phyloP scores from a whole-genome alignment of 1,140 invertebrate genomes.

The Drosophila ohnishii region DNA sequence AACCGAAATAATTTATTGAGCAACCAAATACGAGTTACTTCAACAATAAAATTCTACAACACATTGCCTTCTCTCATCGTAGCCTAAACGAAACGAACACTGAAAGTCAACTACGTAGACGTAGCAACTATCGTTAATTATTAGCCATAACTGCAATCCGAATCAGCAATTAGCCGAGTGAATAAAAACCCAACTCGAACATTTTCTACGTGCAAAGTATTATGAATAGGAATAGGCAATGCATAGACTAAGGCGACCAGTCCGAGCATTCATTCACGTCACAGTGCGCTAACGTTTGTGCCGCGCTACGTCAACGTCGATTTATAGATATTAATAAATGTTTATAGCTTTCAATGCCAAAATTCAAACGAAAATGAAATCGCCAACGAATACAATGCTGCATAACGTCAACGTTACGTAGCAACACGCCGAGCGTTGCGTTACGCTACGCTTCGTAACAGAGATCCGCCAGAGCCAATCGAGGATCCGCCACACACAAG shows the following conservation, averaged over 20 bases:
- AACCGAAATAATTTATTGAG: constrained; percentile 47
- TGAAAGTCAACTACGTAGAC: constrained; percentile 36
- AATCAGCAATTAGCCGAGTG: constrained; percentile 10
- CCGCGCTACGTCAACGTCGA: constrained; percentile 57
- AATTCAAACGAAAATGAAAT: constrained; percentile 81
- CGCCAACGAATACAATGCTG: constrained; percentile 74
- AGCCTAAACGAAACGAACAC: constrained; percentile 47
- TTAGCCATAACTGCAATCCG: constrained; percentile 17
- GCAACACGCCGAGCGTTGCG: constrained; percentile 50
- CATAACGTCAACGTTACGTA: constrained; percentile 71
- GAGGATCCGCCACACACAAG: constrained; percentile 26
- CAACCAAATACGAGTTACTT: constrained; percentile 46
- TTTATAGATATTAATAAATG: constrained; percentile 76
- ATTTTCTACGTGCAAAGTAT: constrained; percentile 63
- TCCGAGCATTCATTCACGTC: constrained; percentile 31
- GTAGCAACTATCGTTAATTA: constrained; percentile 43
- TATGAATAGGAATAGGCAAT: constrained; percentile 47
- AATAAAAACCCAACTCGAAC: constrained; percentile 12
- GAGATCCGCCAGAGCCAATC: constrained; percentile 25
- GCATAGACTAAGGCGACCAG: constrained; percentile 57
- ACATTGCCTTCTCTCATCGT: constrained; percentile 77
- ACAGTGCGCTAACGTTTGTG: constrained; percentile 63
- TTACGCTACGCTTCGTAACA: constrained; percentile 63
- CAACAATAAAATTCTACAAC: constrained; percentile 68
- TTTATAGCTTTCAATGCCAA: constrained; percentile 77